These are phyloP conservation scores for Paralvinella palmiformis DNA, from an alignment of 1,140 invertebrate genomes.

Conservation along the genomic window DNA sequence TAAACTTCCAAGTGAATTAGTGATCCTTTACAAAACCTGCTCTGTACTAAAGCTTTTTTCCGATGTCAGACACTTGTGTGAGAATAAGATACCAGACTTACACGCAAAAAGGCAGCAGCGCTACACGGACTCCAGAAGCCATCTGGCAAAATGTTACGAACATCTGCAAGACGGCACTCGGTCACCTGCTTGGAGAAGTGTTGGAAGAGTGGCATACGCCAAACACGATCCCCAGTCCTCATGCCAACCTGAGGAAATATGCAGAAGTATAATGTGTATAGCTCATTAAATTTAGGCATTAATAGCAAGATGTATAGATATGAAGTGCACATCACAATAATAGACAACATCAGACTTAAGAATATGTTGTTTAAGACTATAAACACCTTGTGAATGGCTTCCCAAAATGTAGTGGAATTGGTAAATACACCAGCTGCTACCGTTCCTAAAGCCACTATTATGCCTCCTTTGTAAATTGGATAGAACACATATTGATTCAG, in stretches of 20 bases:
- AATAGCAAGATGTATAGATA: no score
- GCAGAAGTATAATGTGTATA: no score
- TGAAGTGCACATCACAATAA: no score
- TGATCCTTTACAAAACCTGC: no score
- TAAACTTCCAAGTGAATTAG: no score
- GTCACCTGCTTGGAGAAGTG: slow-evolving; percentile 68
- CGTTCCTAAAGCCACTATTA: slow-evolving; percentile 67
- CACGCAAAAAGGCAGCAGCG: slow-evolving; percentile 76
- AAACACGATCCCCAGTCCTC: slow-evolving; percentile 76
- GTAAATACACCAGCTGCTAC: slow-evolving; percentile 74
- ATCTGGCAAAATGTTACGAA: slow-evolving; percentile 64
- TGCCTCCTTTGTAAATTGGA: slow-evolving; percentile 62
- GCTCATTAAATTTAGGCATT: no score
- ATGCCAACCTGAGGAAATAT: slow-evolving; percentile 55
- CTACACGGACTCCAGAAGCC: slow-evolving; percentile 72
- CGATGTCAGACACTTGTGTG: no score
- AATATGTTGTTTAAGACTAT: no score
- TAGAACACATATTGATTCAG: no score
- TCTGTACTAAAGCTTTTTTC: no score
- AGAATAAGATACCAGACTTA: no score
- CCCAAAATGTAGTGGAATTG: slow-evolving; percentile 51
- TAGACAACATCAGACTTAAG: no score
- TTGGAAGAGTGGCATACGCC: slow-evolving; percentile 83
- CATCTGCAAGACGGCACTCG: slow-evolving; percentile 64
- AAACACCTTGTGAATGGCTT: slow-evolving; percentile 38